Evolutionary conservation across 2,888 invertebrate genomes (phyloP), one percentile per base, ranked within the genome.

Genomic region (Andrena haemorrhoa): DNA sequence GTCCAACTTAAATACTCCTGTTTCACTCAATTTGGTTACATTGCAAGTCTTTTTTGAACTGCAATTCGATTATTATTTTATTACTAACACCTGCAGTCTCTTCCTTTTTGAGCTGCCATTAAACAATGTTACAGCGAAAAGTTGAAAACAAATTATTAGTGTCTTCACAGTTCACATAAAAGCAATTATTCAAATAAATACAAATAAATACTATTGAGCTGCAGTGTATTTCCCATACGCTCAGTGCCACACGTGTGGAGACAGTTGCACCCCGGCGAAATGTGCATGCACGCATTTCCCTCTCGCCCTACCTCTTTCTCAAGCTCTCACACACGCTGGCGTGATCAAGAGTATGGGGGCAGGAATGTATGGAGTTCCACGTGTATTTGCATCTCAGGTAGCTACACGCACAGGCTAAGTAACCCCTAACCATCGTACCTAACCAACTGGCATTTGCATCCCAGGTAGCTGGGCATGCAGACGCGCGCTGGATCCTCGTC

Each of bases 331-430:
- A 31, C 23, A 51, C 35, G 60, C 49, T 53, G 61, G n/a, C 29
- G 6, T 53, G 56, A 51, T 47, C 23, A 2, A 53, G 29, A n/a
- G 33, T 69, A 49, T 8, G 26, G 20, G 70, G 56, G 20, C 20
- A 51, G 60, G 68, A 68, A 68, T 58, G 69, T 68, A 56, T 47
- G 60, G 33, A 35, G 69, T 58, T 69, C 49, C 61, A 69, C 51
- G 41, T 31, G 72, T 85, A 90, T 89, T 90, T 91, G 89, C 90
- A 89, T 90, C 86, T 82, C 85, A 89, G 91, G 89, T 89, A 88
- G 83, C 56, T 58, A 79, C 79, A 64, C 71, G 73, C 64, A 61
- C 70, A 60, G 47, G 66, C 53, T 60, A 66, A 60, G 78, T 75
- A 77, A 75, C 75, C 78, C 66, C 71, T 49, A 35, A 47, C 72